These are phyloP conservation scores for Microcebus murinus DNA, from an alignment of 2,113 vertebrate species.

Conservation along the genomic window DNA sequence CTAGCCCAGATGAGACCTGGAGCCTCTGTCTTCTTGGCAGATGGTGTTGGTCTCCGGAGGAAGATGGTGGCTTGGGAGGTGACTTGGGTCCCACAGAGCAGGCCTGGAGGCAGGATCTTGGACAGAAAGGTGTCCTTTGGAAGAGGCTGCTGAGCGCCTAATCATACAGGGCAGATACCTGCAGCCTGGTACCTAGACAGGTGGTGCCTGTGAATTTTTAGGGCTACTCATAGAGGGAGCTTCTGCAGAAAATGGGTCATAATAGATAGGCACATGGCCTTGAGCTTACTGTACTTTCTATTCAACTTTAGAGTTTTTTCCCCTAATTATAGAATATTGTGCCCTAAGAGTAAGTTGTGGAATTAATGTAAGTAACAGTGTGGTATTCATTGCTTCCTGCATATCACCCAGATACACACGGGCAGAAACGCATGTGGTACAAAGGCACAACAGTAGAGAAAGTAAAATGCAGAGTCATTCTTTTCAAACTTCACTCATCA, in stretches of 20 bases:
- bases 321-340: neutral
- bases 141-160: rapidly evolving
- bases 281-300: neutral
- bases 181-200: neutral
- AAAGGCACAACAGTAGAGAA: neutral
- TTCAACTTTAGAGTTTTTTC: neutral
- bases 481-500: neutral
- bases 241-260: neutral
- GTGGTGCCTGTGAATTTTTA: neutral
- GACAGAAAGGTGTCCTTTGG: neutral
- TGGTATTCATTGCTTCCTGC: neutral
- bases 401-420: neutral
- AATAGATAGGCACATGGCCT: rapidly evolving
- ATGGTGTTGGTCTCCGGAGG: neutral
- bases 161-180: neutral
- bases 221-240: neutral
- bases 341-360: neutral
- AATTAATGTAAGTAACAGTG: neutral
- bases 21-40: neutral
- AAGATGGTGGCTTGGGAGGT: neutral
- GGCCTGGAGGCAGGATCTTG: neutral
- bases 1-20: rapidly evolving
- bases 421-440: neutral
- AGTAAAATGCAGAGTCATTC: neutral
- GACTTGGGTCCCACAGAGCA: neutral